Base-by-base conservation (phyloP, 1,140 invertebrate species). In the Lucilia sericata region DNA sequence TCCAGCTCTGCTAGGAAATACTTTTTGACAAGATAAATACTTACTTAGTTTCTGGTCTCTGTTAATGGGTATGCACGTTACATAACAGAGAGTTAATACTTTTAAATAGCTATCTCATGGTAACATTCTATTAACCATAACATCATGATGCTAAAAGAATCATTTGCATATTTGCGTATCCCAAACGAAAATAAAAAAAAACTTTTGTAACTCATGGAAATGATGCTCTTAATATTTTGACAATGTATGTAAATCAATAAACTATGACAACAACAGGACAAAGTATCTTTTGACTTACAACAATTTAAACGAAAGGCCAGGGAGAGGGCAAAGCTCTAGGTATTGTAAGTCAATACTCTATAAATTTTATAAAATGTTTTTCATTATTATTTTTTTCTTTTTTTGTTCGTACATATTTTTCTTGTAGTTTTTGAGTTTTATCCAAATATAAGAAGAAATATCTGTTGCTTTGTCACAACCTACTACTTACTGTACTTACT, bases 231-330 rank as follows among this genome's bases (percentile, higher is more conserved):
- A 17, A 17, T 55, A 55, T 55, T 55, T 55, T 55, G 51, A 55
- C 51, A 55, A 55, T 70, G n/a, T 30, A 30, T 30, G 25, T 70
- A 70, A 70, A 70, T 70, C 65, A 70, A 9, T 21, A 70, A 70
- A 70, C 65, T 70, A 70, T 70, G 65, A 70, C n/a, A 70, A 70
- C n/a, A 70, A 21, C 12, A 70, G 19, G 65, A 70, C 65, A n/a
- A 60, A 7, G n/a, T 70, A 5, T 70, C 65, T 19, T 25, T 70
- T 70, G 65, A 70, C 65, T 30, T 30, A 70, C n/a, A 70, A 10
- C 17, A 70, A 21, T 8, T 10, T 42, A 10, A 42, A 8, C 7
- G 42, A 42, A 55, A n/a, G 51, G 51, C 8, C 4, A 21, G 17
- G 65, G n/a, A n/a, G n/a, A 4, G 2, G n/a, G 65, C n/a, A 4